These are phyloP conservation scores for Zaprionus kolodkinae DNA, from an alignment of 1,140 invertebrate species.

Conservation along the genomic window DNA sequence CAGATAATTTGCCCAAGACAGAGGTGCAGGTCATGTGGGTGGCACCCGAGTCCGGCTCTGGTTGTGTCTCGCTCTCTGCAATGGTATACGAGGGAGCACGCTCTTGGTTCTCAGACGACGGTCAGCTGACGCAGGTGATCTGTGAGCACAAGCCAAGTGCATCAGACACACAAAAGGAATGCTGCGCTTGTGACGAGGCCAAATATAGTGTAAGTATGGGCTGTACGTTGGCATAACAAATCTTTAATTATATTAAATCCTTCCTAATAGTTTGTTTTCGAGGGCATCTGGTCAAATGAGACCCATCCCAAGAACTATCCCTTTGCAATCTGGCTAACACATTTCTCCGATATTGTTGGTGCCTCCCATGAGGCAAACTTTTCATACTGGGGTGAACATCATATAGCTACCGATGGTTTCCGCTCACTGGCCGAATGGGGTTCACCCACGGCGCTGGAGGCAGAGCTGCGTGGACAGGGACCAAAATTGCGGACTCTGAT, in stretches of 20 bases:
- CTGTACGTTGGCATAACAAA: background rate
- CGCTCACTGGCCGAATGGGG: conserved; percentile 89
- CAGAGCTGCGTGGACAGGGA: conserved; percentile 93
- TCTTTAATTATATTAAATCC: background rate
- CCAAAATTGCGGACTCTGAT: conserved; percentile 95
- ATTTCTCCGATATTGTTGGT: conserved; percentile 99
- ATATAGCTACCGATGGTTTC: conserved; percentile 95
- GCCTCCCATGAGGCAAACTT: conserved; percentile 96
- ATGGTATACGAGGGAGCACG: conserved; percentile 93
- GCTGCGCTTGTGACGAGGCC: conserved; percentile 96
- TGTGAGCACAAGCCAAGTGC: conserved; percentile 88
- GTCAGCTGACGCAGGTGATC: conserved; percentile 90
- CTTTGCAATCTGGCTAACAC: conserved; percentile 93
- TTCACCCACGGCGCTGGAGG: conserved; percentile 94
- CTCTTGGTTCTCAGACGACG: conserved; percentile 96
- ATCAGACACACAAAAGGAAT: conserved; percentile 86
- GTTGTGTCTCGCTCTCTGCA: conserved; percentile 92
- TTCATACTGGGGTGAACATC: conserved; percentile 97
- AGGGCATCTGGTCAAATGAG: conserved; percentile 97
- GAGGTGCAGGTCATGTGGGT: conserved; percentile 96
- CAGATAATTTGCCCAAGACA: conserved; percentile 91
- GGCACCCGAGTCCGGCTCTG: conserved; percentile 92
- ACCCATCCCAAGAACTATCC: conserved; percentile 99
- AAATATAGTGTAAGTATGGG: conserved; percentile 90
- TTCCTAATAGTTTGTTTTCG: conserved; percentile 90